Conservation (phyloP, 2,113 vertebrate genomes). For the Bubalus kerabau region DNA sequence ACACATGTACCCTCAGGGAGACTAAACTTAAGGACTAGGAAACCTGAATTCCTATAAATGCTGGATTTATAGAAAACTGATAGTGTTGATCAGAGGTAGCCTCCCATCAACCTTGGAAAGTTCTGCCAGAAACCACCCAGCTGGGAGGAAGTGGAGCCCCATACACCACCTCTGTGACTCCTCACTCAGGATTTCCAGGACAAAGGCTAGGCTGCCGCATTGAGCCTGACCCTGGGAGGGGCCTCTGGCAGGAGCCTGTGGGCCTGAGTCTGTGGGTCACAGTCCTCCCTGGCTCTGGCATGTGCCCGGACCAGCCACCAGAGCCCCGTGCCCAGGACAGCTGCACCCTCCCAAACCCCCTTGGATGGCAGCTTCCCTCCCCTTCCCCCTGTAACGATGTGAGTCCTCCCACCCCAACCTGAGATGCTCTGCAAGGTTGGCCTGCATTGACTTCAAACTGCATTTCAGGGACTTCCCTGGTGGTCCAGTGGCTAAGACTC, state of each 20-base stretch:
- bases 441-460: neutral
- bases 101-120: neutral
- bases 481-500: neutral
- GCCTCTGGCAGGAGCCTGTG: fast-evolving
- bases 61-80: neutral
- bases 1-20: neutral
- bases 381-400: neutral
- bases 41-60: neutral
- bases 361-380: neutral
- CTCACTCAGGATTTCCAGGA: neutral
- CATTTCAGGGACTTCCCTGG: neutral
- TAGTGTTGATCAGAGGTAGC: neutral
- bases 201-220: neutral
- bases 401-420: neutral
- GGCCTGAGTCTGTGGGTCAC: neutral
- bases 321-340: neutral
- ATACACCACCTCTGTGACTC: fast-evolving
- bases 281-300: neutral
- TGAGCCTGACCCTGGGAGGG: neutral
- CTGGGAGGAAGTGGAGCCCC: neutral
- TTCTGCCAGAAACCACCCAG: neutral
- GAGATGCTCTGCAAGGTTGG: neutral
- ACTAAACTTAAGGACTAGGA: neutral
- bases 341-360: neutral
- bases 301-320: neutral